Evolutionary conservation across 2,113 vertebrate genomes (phyloP), one percentile per base, ranked within the genome.

Genomic region (Alces alces): DNA sequence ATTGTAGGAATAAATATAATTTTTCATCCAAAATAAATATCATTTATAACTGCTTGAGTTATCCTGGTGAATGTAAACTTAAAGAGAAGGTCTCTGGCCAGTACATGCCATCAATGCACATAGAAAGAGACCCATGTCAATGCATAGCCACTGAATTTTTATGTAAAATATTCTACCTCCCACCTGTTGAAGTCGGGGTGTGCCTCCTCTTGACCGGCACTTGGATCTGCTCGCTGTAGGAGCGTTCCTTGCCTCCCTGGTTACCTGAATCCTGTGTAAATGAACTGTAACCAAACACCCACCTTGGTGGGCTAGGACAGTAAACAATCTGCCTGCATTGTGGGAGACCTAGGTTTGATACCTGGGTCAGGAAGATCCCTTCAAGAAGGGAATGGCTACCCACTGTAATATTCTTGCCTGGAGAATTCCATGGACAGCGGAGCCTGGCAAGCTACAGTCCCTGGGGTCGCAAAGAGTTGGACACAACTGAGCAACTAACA

Each of bases 401-500:
- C 21, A 27, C 36, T 27, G 21, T 43, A 27, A 12, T 76, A 27
- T 27, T 43, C 70, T 43, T 76, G 70, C 23, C 39, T 43, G 39
- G 39, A 43, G 39, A 15, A 14, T 76, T 7, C 23, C 12, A 43
- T 27, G 39, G 23, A 76, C 39, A 76, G 39, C 43, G 3, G 70
- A 76, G 70, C 12, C 39, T 43, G 39, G 12, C 4, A 6, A 39
- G 70, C 39, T 76, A 7, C 3, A 43, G 36, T 25, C 36, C 70
- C 25, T 23, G 5, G 70, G 70, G 6, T 73, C 0, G 0, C 70
- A 76, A 23, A 39, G 36, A 43, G 23, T 43, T 0, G 0, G 70
- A 43, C 23, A 76, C 12, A 27, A 43, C 36, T 14, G 70, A 76
- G 70, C 0, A 3, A 43, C n/a, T 39, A 39, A 39, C n/a, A 13